Base-by-base conservation (phyloP, 2,888 invertebrate genomes). In the Thelaira solivaga region DNA sequence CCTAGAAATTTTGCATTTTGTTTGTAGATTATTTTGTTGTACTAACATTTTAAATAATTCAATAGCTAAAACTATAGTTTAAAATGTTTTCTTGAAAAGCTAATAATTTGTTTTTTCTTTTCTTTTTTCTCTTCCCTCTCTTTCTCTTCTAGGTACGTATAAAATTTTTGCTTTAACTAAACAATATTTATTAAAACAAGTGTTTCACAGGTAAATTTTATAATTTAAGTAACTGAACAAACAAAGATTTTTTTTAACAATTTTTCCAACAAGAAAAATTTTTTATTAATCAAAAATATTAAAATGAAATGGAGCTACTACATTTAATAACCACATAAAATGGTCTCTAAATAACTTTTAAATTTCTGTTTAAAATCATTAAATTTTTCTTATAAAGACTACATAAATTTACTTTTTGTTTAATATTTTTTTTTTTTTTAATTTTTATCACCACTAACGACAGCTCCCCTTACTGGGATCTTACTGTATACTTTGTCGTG, bases 121-220 rank as follows among this genome's bases (percentile, higher is more conserved):
- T 75, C 20, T 71, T 29, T 72, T 31, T 75, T 62, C 41, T 51
- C 62, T 24, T 69, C 41, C 59, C 36, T 65, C 49, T 31, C 24
- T 39, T 22, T 55, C 55, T 55, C 61, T 65, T 77, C 39, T 74
- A 82, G 82, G 82, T 82, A 82, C 61, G 82, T 81, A 82, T 82
- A 39, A 61, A 68, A 67, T 31, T 53, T 55, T 55, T 39, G 16
- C 10, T 29, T 34, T 39, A 36, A 57, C 10, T 13, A 36, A 39
- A 31, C 10, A 26, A 11, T 20, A 31, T 41, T 16, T 43, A 41
- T 53, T 13, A 31, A 31, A 13, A 2, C 5, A 45, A 53, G 43
- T 26, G 31, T 43, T 51, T 45, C 59, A 73, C 77, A 74, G 74
- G 74, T 74, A 78, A 73, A 49, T 69, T 34, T 34, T 53, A 39